These are phyloP conservation scores for Falco biarmicus DNA, from an alignment of 2,797 vertebrate species.

Conservation along the genomic window DNA sequence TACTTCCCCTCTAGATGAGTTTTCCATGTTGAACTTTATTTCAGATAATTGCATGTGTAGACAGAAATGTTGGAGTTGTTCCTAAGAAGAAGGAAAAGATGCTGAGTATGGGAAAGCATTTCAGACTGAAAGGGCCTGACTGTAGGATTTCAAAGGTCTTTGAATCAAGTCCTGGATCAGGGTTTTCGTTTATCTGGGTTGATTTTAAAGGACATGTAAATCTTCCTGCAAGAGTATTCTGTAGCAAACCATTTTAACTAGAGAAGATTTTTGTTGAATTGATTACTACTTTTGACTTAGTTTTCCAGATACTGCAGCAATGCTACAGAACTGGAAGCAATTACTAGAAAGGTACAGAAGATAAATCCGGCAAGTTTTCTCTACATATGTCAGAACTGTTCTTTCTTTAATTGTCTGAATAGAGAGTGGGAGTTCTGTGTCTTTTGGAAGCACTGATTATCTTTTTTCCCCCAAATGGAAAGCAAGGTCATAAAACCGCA, in stretches of 20 bases:
- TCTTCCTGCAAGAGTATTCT: neutral
- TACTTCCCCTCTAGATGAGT: neutral
- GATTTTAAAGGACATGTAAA: neutral
- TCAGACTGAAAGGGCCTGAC: neutral
- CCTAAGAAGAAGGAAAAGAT: slow-evolving; percentile 5
- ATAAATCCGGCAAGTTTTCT: slow-evolving; percentile 21
- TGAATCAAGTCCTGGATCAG: neutral
- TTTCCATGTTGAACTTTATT: slow-evolving; percentile 38
- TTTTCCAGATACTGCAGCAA: neutral
- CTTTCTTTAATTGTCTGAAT: neutral
- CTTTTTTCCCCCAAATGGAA: neutral
- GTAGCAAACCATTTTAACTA: neutral
- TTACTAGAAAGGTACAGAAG: slow-evolving; percentile 33
- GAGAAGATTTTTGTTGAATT: neutral
- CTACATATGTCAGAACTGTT: slow-evolving; percentile 5
- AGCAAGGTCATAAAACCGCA: slow-evolving; percentile 10
- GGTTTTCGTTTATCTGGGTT: neutral
- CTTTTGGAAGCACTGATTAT: neutral
- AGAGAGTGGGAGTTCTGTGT: neutral
- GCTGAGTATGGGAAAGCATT: neutral
- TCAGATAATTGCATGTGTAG: slow-evolving; percentile 40
- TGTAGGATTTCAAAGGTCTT: neutral
- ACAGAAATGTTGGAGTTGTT: slow-evolving; percentile 7
- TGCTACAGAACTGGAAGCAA: neutral
- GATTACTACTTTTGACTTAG: neutral